phyloP scores from a whole-genome alignment of 2,888 invertebrate genomes.

The Teleogryllus oceanicus region DNA sequence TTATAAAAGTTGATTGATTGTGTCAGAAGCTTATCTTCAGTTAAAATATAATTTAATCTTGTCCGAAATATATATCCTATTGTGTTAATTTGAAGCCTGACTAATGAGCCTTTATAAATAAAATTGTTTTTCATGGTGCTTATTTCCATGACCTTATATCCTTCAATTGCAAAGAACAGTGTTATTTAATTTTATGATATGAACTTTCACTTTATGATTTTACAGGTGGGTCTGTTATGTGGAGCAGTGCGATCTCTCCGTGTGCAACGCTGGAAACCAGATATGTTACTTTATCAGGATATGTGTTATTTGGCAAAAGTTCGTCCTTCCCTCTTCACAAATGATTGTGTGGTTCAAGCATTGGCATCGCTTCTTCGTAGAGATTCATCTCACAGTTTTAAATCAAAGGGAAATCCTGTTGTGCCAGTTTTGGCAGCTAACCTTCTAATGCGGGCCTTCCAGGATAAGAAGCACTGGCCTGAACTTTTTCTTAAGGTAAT shows the following conservation, averaged over 20 bases:
- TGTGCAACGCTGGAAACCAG: constrained; percentile 77
- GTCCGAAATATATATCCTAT: no score
- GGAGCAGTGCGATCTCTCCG: constrained; percentile 81
- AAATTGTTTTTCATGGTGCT: no score
- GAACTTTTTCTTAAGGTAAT: constrained; percentile 82
- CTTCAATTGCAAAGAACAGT: background rate
- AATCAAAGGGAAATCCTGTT: constrained; percentile 75
- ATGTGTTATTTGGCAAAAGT: constrained; percentile 78
- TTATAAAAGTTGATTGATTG: no score
- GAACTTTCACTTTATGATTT: constrained; percentile 37
- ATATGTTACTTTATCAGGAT: constrained; percentile 71
- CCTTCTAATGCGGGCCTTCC: constrained; percentile 74
- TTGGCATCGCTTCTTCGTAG: constrained; percentile 77
- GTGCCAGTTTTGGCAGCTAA: constrained; percentile 81
- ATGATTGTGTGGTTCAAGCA: constrained; percentile 71
- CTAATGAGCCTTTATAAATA: no score
- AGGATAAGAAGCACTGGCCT: constrained; percentile 84
- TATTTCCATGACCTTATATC: background rate
- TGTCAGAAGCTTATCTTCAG: no score
- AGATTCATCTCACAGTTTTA: constrained; percentile 65
- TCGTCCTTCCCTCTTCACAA: constrained; percentile 70
- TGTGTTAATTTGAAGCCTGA: no score
- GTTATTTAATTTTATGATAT: constrained; percentile 5
- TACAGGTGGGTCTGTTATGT: constrained; percentile 70
- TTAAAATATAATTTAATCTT: no score